Conservation (phyloP, 2,797 vertebrate genomes). For the Enteromius paludinosus region DNA sequence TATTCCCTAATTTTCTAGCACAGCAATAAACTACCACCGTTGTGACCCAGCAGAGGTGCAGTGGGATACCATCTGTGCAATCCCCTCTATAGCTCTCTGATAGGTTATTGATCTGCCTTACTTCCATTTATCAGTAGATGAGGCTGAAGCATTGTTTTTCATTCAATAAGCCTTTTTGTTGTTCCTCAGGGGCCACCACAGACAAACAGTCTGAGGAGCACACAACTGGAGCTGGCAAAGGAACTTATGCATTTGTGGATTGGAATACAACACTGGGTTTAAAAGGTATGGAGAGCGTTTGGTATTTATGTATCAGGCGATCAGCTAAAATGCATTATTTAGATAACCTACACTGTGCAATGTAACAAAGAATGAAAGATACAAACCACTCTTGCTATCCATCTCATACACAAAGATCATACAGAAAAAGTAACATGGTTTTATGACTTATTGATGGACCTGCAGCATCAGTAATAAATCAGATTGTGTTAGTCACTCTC, state of each 20-base stretch:
- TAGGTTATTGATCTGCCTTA: slow-evolving; percentile 32
- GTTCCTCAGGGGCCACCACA: slow-evolving; percentile 61
- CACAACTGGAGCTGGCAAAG: not conserved
- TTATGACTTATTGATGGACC: slow-evolving; percentile 11
- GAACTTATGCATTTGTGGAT: not conserved
- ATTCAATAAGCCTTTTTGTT: slow-evolving; percentile 25
- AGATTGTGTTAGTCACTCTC: slow-evolving; percentile 7
- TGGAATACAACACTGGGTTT: not conserved
- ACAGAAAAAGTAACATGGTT: not conserved
- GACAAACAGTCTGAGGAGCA: slow-evolving; percentile 46
- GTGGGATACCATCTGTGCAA: not conserved
- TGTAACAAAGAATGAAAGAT: not conserved
- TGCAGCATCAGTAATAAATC: slow-evolving; percentile 24
- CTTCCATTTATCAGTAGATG: slow-evolving; percentile 31
- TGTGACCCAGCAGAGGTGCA: slow-evolving; percentile 5
- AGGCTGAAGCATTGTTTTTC: slow-evolving; percentile 11
- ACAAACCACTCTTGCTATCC: not conserved
- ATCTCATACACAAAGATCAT: not conserved
- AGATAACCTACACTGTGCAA: not conserved
- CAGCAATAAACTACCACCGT: not conserved
- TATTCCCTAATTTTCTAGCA: not conserved
- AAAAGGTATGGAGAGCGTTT: not conserved
- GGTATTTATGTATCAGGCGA: not conserved
- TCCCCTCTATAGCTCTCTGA: slow-evolving; percentile 10
- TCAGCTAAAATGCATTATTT: not conserved